Percentiles rank a stretch among this genome's conserved stretches.
phyloP scores from a whole-genome alignment of 2,797 vertebrate genomes.

The Lepidocolaptes lacrymiger region DNA sequence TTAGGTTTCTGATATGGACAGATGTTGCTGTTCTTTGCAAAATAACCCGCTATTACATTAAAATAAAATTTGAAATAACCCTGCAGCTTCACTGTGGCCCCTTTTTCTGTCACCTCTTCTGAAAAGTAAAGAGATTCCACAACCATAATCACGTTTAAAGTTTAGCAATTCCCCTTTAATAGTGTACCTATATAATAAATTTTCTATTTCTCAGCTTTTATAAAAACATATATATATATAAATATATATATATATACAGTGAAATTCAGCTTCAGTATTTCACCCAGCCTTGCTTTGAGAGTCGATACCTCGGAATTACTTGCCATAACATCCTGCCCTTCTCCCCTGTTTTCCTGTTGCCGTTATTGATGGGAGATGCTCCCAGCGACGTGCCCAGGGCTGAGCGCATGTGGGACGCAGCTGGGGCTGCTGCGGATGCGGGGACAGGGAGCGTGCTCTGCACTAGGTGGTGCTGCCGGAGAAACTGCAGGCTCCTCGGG shows the following conservation, averaged over 20 bases:
- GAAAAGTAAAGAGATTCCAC: neutral
- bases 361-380: neutral
- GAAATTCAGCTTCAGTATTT: neutral
- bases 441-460: neutral
- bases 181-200: neutral
- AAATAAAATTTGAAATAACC: neutral
- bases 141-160: neutral
- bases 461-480: constrained; percentile 45
- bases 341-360: neutral
- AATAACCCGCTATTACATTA: neutral
- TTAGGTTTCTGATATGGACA: neutral
- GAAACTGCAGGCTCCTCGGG: neutral
- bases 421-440: neutral
- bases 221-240: neutral
- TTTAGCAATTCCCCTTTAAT: neutral
- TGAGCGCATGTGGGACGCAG: constrained; percentile 4
- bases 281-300: neutral
- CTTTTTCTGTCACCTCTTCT: neutral
- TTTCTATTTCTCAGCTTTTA: neutral
- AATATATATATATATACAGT: neutral
- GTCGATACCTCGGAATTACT: neutral
- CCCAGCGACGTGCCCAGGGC: neutral
- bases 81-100: neutral
- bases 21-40: neutral
- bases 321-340: neutral